Percentiles rank a stretch among this genome's conserved stretches.
Conservation (phyloP, 2,797 vertebrate species). For the Danio albolineatus region DNA sequence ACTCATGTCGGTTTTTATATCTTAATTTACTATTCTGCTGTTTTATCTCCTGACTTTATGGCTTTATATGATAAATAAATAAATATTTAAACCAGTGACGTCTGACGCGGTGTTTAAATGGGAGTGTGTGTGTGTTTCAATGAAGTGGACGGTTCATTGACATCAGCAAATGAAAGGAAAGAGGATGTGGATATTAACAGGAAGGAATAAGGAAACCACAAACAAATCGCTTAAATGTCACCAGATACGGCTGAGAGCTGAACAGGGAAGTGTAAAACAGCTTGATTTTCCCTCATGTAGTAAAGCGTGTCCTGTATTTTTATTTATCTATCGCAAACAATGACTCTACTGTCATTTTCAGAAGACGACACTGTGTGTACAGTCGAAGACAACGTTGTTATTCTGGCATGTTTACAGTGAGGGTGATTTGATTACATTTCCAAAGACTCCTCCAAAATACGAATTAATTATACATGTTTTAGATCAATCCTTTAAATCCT, state of each 20-base stretch:
- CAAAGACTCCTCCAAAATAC: too few species aligned
- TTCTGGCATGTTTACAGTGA: too few species aligned
- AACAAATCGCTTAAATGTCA: neutral
- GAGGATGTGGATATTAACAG: neutral
- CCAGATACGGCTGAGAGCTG: neutral
- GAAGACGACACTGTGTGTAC: too few species aligned
- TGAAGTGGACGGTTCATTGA: neutral
- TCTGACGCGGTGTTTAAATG: neutral
- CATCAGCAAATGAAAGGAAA: neutral
- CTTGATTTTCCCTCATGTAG: too few species aligned
- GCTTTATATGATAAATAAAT: slow-evolving; percentile 79
- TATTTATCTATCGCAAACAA: too few species aligned
- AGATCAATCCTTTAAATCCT: too few species aligned
- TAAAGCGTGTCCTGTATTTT: too few species aligned
- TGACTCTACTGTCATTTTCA: too few species aligned
- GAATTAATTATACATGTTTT: too few species aligned
- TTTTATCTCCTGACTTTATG: slow-evolving; percentile 80
- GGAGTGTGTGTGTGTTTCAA: neutral
- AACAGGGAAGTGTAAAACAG: too few species aligned
- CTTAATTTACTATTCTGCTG: slow-evolving; percentile 78
- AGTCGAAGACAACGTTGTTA: too few species aligned
- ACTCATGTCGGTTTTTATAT: slow-evolving; percentile 84
- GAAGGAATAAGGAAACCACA: neutral
- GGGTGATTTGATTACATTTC: too few species aligned
- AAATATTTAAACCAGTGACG: slow-evolving; percentile 71